A percentile compares a stretch with the other conserved stretches of the same genome.
These are phyloP conservation scores for Calliphora vicina DNA, from an alignment of 1,140 invertebrate genomes.

Conservation along the genomic window DNA sequence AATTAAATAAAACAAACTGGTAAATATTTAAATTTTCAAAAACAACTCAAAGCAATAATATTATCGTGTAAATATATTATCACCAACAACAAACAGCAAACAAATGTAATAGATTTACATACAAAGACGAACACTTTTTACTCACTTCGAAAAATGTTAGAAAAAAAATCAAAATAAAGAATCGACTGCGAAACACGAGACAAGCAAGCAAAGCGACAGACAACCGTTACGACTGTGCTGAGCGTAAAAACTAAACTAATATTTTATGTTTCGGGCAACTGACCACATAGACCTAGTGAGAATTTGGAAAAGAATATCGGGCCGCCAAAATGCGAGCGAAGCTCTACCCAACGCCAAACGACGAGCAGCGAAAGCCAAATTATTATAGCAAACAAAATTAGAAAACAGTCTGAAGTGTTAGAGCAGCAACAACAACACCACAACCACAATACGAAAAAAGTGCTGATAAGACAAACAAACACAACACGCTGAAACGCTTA, in stretches of 20 bases:
- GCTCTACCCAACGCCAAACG: too few relatives aligned
- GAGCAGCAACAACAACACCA: not conserved
- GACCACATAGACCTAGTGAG: slow-evolving; percentile 24
- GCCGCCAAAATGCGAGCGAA: not conserved
- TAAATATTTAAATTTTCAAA: not conserved
- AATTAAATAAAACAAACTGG: not conserved
- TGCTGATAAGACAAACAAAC: not conserved
- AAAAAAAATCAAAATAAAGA: not conserved
- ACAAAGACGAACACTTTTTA: not conserved
- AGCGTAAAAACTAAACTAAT: slow-evolving; percentile 22
- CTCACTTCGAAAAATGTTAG: not conserved
- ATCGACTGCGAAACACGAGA: not conserved
- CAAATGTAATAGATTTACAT: too few relatives aligned
- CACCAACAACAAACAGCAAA: too few relatives aligned
- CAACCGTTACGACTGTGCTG: slow-evolving; percentile 12
- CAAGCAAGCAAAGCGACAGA: not conserved
- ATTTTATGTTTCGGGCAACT: not conserved
- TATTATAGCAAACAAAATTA: not conserved
- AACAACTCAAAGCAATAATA: not conserved
- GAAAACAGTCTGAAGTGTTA: not conserved
- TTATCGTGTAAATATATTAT: too few relatives aligned
- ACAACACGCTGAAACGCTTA: not conserved
- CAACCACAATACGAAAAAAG: not conserved
- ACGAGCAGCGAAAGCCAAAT: not conserved
- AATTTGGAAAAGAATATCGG: not conserved